These are phyloP conservation scores for Gadopsis marmoratus DNA, from an alignment of 2,797 vertebrate species.

Conservation along the genomic window DNA sequence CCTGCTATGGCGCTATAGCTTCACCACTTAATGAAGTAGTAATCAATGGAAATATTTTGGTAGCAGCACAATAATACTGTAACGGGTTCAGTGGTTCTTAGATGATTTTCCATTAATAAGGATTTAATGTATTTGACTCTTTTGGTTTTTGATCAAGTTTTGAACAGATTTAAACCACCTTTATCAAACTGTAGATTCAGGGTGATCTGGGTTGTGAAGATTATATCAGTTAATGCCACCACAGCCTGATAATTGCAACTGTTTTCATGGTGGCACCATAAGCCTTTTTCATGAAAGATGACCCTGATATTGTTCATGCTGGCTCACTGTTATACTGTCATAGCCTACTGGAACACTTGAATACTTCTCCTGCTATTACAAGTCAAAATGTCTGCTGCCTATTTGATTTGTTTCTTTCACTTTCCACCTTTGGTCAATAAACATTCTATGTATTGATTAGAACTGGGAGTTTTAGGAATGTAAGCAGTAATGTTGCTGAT, in stretches of 20 bases:
- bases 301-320: background rate
- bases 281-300: background rate
- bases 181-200: background rate
- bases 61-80: background rate
- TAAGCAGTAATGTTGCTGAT: background rate
- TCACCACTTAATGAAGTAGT: background rate
- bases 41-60: background rate
- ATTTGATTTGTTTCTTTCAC: background rate
- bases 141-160: background rate
- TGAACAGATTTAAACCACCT: too few species aligned
- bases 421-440: too few species aligned
- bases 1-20: background rate
- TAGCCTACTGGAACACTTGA: background rate
- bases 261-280: background rate
- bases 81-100: too few species aligned
- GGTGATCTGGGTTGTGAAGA: background rate
- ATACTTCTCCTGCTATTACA: background rate
- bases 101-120: too few species aligned
- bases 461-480: too few species aligned
- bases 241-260: background rate
- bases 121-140: background rate
- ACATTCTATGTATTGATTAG: too few species aligned
- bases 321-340: background rate
- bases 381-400: background rate
- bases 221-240: background rate